Evolutionary conservation across 2,797 vertebrate genomes (phyloP).

Genomic region (Threskiornis aethiopicus): DNA sequence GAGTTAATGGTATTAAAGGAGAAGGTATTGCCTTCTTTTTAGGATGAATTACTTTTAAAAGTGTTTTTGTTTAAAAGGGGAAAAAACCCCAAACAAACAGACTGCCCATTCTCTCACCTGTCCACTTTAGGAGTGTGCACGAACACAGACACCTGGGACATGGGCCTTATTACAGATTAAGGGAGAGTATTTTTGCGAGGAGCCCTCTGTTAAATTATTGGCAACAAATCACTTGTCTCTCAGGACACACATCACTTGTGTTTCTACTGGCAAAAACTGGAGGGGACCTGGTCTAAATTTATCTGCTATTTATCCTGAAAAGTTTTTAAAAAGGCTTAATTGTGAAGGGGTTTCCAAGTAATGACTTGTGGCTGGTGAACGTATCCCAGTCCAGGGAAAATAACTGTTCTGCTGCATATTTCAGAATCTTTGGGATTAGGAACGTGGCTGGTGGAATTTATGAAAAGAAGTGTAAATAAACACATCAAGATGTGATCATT

Average conservation of each 20-base stretch:
- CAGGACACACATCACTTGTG: neutral
- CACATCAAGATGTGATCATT: neutral
- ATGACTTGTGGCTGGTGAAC: neutral
- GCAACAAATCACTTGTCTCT: neutral
- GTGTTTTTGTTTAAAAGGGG: neutral
- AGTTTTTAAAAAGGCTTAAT: constrained; percentile 21
- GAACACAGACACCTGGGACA: neutral
- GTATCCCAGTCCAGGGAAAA: neutral
- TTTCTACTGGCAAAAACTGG: neutral
- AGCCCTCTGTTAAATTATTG: neutral
- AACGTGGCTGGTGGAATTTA: fast-evolving
- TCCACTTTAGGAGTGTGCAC: neutral
- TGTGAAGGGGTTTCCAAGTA: neutral
- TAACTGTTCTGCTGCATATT: neutral
- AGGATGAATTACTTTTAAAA: neutral
- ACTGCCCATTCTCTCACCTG: neutral
- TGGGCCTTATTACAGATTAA: neutral
- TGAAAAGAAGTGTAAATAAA: neutral
- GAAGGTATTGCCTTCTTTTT: neutral
- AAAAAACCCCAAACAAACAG: neutral
- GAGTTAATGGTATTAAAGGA: neutral
- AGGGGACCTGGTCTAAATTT: neutral
- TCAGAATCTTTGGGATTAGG: constrained; percentile 1
- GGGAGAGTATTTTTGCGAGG: neutral
- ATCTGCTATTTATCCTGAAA: neutral